Conservation (phyloP, 2,797 vertebrate species). For the Loriculus beryllinus region DNA sequence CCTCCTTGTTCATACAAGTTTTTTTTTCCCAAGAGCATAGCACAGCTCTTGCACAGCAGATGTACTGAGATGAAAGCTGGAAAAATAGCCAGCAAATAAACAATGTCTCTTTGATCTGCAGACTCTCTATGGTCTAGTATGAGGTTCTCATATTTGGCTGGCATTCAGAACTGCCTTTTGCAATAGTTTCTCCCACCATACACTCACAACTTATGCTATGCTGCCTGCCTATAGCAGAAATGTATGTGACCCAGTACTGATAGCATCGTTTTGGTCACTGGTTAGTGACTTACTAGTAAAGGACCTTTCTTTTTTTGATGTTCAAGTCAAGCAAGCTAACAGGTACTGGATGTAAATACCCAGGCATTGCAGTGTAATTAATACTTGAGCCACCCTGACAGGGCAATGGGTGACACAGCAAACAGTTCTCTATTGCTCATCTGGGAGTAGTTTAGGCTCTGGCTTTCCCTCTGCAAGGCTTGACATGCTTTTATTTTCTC, state of each 20-base stretch:
- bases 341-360: neutral
- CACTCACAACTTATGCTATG: neutral
- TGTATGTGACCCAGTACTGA: neutral
- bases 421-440: neutral
- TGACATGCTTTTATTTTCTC: neutral
- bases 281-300: neutral
- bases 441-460: neutral
- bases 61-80: slow-evolving; percentile 61
- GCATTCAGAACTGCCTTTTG: slow-evolving; percentile 26
- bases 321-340: neutral
- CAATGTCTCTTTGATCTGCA: slow-evolving; percentile 62
- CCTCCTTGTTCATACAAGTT: slow-evolving; percentile 56
- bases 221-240: neutral
- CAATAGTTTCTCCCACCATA: neutral
- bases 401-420: neutral
- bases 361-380: neutral
- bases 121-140: slow-evolving; percentile 27
- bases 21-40: slow-evolving; percentile 57
- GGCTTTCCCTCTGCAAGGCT: neutral
- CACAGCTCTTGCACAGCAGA: slow-evolving; percentile 58
- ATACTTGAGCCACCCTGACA: neutral
- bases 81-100: slow-evolving; percentile 64
- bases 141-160: slow-evolving; percentile 30
- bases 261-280: neutral
- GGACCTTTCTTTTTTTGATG: neutral